Percentiles rank a stretch among this genome's conserved stretches.
phyloP scores from a whole-genome alignment of 2,888 invertebrate species.

The Hartigia nigra region DNA sequence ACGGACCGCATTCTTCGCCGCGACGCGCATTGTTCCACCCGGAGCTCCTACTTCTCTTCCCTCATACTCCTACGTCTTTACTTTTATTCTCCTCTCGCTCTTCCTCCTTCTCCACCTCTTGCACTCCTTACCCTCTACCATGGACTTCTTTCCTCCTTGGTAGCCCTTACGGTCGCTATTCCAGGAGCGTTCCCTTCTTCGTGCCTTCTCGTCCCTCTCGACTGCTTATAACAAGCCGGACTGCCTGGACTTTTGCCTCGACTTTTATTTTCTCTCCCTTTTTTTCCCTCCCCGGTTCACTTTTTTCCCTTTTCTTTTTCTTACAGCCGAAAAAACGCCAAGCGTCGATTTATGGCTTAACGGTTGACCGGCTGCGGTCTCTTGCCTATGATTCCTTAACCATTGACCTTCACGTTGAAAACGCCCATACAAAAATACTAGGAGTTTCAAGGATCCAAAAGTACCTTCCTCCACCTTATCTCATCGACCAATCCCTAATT shows the following conservation, averaged over 20 bases:
- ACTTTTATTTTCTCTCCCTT: slow-evolving; percentile 24
- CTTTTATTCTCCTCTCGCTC: slow-evolving; percentile 12
- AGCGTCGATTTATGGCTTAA: slow-evolving; percentile 59
- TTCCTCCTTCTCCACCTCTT: slow-evolving; percentile 17
- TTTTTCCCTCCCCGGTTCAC: slow-evolving; percentile 36
- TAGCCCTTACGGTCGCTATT: not conserved
- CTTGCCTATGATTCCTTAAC: slow-evolving; percentile 43
- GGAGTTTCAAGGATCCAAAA: slow-evolving; percentile 3
- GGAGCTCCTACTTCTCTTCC: slow-evolving; percentile 26
- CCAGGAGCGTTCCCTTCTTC: not conserved
- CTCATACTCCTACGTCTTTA: slow-evolving; percentile 32
- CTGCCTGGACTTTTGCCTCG: slow-evolving; percentile 37
- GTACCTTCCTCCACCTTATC: slow-evolving; percentile 6
- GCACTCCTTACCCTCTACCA: slow-evolving; percentile 18
- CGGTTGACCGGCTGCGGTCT: slow-evolving; percentile 64
- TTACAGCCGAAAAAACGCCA: slow-evolving; percentile 56
- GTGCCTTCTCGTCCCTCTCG: slow-evolving; percentile 17
- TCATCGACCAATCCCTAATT: slow-evolving; percentile 8
- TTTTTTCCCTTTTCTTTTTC: slow-evolving; percentile 16
- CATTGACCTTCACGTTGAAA: slow-evolving; percentile 49
- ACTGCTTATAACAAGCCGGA: slow-evolving; percentile 57
- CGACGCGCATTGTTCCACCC: slow-evolving; percentile 63
- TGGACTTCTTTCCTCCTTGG: not conserved
- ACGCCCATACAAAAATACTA: not conserved
- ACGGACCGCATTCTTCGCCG: slow-evolving; percentile 65